phyloP scores from a whole-genome alignment of 2,888 invertebrate genomes.

The Zaprionus bogoriensis region DNA sequence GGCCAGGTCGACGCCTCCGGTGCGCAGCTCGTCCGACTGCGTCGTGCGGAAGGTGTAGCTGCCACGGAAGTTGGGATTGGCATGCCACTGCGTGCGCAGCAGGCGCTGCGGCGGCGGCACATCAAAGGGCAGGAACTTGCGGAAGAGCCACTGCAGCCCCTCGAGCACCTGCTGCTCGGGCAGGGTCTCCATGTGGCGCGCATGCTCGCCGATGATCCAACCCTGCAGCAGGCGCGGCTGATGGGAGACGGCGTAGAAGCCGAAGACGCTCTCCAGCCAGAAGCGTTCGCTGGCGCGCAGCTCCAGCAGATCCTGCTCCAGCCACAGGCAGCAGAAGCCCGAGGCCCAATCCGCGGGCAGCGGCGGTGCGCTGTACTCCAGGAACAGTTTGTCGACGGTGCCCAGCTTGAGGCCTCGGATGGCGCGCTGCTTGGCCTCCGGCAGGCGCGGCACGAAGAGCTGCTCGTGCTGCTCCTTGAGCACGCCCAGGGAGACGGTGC shows the following conservation, averaged over 20 bases:
- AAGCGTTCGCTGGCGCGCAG: slow-evolving; percentile 68
- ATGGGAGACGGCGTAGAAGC: slow-evolving; percentile 86
- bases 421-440: slow-evolving; percentile 82
- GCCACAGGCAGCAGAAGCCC: slow-evolving; percentile 85
- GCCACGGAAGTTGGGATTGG: slow-evolving; percentile 86
- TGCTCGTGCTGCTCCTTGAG: slow-evolving; percentile 83
- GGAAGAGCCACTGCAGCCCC: slow-evolving; percentile 71
- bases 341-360: slow-evolving; percentile 83
- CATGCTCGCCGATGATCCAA: slow-evolving; percentile 87
- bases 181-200: slow-evolving; percentile 85
- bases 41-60: slow-evolving; percentile 87
- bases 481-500: slow-evolving; percentile 86
- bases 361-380: slow-evolving; percentile 85
- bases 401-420: slow-evolving; percentile 85
- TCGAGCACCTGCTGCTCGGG: slow-evolving; percentile 83
- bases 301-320: slow-evolving; percentile 81
- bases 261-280: slow-evolving; percentile 87
- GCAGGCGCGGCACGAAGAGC: slow-evolving; percentile 84
- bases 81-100: slow-evolving; percentile 86
- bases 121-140: slow-evolving; percentile 71
- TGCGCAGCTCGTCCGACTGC: slow-evolving; percentile 84
- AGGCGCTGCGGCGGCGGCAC: slow-evolving; percentile 60
- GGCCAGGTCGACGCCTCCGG: slow-evolving; percentile 84
- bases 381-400: slow-evolving; percentile 86
- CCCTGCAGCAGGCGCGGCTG: slow-evolving; percentile 87